These are phyloP conservation scores for Philonicus albiceps DNA, from an alignment of 2,888 invertebrate species.

Conservation along the genomic window DNA sequence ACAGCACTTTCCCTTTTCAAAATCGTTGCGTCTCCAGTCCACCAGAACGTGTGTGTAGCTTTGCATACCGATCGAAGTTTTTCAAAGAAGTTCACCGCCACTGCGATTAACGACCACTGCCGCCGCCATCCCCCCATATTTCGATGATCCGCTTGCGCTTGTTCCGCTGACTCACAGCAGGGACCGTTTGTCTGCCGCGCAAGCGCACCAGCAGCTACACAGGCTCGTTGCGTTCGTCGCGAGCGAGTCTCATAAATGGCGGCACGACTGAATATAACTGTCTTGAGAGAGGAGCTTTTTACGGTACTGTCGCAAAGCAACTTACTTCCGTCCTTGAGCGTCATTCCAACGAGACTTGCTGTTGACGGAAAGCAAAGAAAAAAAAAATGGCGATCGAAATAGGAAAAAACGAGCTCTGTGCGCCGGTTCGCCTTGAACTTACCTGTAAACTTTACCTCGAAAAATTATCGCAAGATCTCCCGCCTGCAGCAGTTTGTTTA, in stretches of 20 bases:
- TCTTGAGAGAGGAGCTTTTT: background rate
- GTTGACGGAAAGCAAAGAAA: background rate
- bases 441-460: constrained; percentile 25
- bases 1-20: background rate
- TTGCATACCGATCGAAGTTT: background rate
- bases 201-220: background rate
- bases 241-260: background rate
- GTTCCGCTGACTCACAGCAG: background rate
- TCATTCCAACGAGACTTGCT: background rate
- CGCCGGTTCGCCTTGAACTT: constrained; percentile 40
- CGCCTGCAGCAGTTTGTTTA: constrained; percentile 12
- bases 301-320: background rate
- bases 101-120: background rate
- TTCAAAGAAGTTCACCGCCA: background rate
- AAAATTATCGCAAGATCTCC: background rate
- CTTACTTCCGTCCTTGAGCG: constrained; percentile 35
- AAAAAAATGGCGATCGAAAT: background rate
- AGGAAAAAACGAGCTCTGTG: background rate
- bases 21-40: background rate
- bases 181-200: background rate
- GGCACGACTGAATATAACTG: background rate
- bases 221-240: background rate
- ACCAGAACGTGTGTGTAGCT: background rate
- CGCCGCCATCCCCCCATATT: background rate
- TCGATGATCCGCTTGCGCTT: background rate